Conservation (phyloP, 2,888 invertebrate species). For the Willowsia nigromaculata region DNA sequence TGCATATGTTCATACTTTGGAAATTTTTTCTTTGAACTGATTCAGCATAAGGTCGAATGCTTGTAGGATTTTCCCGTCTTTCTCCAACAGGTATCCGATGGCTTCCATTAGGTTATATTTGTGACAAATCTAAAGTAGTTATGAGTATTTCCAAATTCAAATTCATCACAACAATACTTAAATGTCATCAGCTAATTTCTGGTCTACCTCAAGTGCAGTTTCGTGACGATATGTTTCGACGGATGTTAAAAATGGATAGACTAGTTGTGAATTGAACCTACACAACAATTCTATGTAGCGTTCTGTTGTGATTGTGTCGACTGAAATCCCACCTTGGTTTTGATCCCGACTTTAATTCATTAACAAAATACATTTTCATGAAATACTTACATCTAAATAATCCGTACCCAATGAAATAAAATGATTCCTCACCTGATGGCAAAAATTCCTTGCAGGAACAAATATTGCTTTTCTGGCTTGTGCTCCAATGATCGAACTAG, state of each 20-base stretch:
- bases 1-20: constrained; percentile 74
- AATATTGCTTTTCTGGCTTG: constrained; percentile 82
- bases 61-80: constrained; percentile 86
- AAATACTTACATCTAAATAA: not conserved
- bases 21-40: constrained; percentile 78
- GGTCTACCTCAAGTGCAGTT: constrained; percentile 82
- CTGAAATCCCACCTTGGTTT: constrained; percentile 78
- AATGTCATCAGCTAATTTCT: not conserved
- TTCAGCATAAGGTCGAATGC: constrained; percentile 83
- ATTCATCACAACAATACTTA: too few species aligned
- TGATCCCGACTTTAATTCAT: constrained; percentile 75
- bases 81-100: constrained; percentile 87
- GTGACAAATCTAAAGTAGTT: constrained; percentile 85
- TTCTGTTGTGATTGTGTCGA: constrained; percentile 83
- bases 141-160: too few species aligned
- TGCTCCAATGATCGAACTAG: constrained; percentile 81
- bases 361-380: not conserved
- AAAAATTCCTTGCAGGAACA: constrained; percentile 84
- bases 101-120: constrained; percentile 85
- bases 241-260: constrained; percentile 82
- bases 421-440: constrained; percentile 80
- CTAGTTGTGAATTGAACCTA: constrained; percentile 82
- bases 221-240: constrained; percentile 85
- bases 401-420: too few species aligned
- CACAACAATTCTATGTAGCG: constrained; percentile 85